These are phyloP conservation scores for Pseudococcus jackbeardsleyi DNA, from an alignment of 2,888 invertebrate genomes.

Conservation along the genomic window DNA sequence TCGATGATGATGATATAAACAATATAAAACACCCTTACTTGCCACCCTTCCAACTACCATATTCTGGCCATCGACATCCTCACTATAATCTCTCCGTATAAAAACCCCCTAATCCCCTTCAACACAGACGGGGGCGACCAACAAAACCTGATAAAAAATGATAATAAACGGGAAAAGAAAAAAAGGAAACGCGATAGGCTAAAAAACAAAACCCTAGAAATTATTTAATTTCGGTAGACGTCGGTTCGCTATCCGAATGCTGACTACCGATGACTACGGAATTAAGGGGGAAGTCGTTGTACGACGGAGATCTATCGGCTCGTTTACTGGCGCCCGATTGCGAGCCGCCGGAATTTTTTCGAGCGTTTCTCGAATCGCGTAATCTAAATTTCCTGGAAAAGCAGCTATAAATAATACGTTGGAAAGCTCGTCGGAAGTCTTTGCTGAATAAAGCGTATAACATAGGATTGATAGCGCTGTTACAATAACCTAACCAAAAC, in stretches of 20 bases:
- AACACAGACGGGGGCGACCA: too few species aligned
- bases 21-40: too few species aligned
- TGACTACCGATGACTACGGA: constrained; percentile 35
- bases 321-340: constrained; percentile 69
- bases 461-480: constrained; percentile 95
- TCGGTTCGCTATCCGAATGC: constrained; percentile 67
- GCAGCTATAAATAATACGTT: constrained; percentile 89
- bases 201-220: constrained; percentile 55
- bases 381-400: constrained; percentile 67
- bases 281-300: constrained; percentile 57
- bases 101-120: too few species aligned
- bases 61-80: too few species aligned
- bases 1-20: too few species aligned
- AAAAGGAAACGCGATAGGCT: constrained; percentile 17
- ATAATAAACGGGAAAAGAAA: not conserved
- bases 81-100: too few species aligned
- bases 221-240: constrained; percentile 68
- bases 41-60: too few species aligned
- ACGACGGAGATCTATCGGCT: constrained; percentile 69
- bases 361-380: constrained; percentile 65
- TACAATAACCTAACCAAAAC: constrained; percentile 98
- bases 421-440: constrained; percentile 95
- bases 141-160: not conserved
- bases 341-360: constrained; percentile 69
- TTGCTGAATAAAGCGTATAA: constrained; percentile 95